Percentiles rank a stretch among this genome's conserved stretches.
Evolutionary conservation across 2,797 vertebrate genomes (phyloP).

Genomic region (Hyperoplus immaculatus): DNA sequence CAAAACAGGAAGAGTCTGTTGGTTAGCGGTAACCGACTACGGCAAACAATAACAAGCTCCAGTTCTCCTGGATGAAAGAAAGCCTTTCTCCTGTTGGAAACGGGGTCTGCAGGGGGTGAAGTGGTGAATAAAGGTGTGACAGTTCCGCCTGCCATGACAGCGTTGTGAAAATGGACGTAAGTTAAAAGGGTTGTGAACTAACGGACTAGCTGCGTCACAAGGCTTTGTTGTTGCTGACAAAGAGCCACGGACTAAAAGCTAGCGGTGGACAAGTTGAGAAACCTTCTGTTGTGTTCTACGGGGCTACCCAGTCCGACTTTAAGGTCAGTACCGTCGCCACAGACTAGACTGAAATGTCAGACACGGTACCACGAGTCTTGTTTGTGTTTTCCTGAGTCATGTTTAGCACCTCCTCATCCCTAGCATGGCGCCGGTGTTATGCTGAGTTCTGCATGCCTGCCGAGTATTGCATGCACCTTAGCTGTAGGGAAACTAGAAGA

Average conservation of each 20-base stretch:
- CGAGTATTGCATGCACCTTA: background rate
- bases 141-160: background rate
- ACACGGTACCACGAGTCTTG: conserved; percentile 1
- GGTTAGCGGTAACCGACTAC: background rate
- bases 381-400: conserved; percentile 37
- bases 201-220: conserved; percentile 30
- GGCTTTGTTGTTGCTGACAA: conserved; percentile 33
- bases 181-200: background rate
- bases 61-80: conserved; percentile 14
- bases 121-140: background rate
- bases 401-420: background rate
- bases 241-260: conserved; percentile 17
- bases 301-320: background rate
- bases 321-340: conserved; percentile 59
- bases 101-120: background rate
- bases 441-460: background rate
- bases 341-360: background rate
- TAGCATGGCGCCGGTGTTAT: conserved; percentile 16
- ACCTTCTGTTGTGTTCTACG: background rate
- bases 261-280: conserved; percentile 13
- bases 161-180: background rate
- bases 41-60: background rate
- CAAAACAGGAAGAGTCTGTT: conserved; percentile 57
- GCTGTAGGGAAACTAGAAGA: too few relatives aligned
- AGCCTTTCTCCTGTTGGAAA: background rate